Evolutionary conservation across 2,888 invertebrate genomes (phyloP).

Genomic region (Mechanitis messenoides): DNA sequence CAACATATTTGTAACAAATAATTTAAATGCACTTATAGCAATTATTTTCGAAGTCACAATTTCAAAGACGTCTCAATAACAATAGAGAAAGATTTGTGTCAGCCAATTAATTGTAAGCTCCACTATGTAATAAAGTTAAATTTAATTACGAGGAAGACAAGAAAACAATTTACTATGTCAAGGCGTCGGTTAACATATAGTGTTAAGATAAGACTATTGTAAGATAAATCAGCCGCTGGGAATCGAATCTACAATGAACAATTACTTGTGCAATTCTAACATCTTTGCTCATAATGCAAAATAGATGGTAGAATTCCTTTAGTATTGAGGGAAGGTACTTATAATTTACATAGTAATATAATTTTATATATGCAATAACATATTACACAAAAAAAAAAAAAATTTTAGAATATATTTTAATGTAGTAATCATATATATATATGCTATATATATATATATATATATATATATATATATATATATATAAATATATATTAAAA

Average conservation of each 20-base stretch:
- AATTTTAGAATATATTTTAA: background rate
- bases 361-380: too few species aligned
- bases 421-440: background rate
- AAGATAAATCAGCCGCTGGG: constrained; percentile 45
- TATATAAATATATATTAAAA: too few species aligned
- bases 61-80: background rate
- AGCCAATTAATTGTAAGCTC: background rate
- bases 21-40: too few species aligned
- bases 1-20: too few species aligned
- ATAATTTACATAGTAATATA: too few species aligned
- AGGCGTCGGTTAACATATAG: constrained; percentile 40
- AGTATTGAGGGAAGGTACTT: too few species aligned
- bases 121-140: constrained; percentile 7
- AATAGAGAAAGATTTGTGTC: background rate
- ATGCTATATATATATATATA: too few species aligned
- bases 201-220: constrained; percentile 43
- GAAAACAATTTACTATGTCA: constrained; percentile 36
- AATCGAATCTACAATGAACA: constrained; percentile 54
- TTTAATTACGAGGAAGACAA: constrained; percentile 28
- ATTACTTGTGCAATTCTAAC: constrained; percentile 38
- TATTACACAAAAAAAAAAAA: too few species aligned
- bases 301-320: background rate
- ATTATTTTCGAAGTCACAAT: background rate
- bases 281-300: constrained; percentile 15
- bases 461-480: too few species aligned